Evolutionary conservation across 1,140 invertebrate genomes (phyloP), one percentile per base, ranked within the genome.

Genomic region (Zaprionus nigranus): DNA sequence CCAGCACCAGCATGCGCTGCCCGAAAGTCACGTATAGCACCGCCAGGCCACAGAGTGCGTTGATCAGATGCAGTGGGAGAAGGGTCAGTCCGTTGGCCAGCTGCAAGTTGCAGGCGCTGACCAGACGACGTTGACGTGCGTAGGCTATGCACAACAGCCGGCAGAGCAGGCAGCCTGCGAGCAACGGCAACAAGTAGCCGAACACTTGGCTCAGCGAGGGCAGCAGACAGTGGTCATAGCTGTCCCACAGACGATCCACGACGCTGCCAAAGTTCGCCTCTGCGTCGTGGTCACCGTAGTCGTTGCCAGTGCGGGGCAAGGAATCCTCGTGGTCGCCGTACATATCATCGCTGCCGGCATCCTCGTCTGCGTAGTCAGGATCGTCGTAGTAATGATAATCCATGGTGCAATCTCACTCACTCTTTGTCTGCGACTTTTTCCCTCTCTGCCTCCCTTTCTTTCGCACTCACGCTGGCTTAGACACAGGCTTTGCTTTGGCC

Each of bases 321-420:
- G 40, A 17, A 17, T 15, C 49, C 9, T 57, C 79, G 30, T 30
- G 46, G 11, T 65, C 66, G 13, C n/a, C 12, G 15, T 78, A 72
- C 12, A 36, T 65, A 12, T 70, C 64, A 13, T 71, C 79, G 46
- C 28, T 13, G 40, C 4, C n/a, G 15, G 2, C 51, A 2, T 78
- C 81, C 7, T 90, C 64, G 15, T 88, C 85, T 7, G 66, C 36
- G 34, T 90, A 90, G 62, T 90, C 85, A 20, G 57, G 58, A 5
- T 84, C 84, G 66, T 90, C 84, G 61, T 76, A 88, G 64, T 88
- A 88, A 13, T 91, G 70, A 67, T 91, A 91, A 57, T 91, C 85
- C 85, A 88, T 88, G 7, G 15, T 53, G 34, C 6, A 5, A 9
- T 46, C 12, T n/a, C 26, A 20, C 38, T 43, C 30, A 40, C 12